phyloP scores from a whole-genome alignment of 2,888 invertebrate genomes.

The Mesochorus sp. region DNA sequence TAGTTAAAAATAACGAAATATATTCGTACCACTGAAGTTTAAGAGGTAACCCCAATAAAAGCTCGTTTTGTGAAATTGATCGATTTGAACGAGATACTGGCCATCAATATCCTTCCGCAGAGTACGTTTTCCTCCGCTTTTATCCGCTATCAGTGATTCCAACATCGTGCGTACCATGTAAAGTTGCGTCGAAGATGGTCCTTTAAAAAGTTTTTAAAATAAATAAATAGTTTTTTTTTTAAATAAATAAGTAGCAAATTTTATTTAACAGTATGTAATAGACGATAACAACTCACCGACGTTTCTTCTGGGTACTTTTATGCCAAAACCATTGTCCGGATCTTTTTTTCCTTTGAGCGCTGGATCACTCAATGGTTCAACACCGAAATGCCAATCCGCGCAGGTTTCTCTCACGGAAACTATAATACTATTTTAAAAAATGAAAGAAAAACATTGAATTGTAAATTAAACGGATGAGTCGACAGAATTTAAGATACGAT shows the following conservation, averaged over 20 bases:
- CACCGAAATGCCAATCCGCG: constrained; percentile 97
- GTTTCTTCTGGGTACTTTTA: constrained; percentile 95
- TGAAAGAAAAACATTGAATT: not conserved
- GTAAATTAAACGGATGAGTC: not conserved
- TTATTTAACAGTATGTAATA: not conserved
- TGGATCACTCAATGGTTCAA: constrained; percentile 96
- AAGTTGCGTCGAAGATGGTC: constrained; percentile 95
- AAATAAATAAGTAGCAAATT: not conserved
- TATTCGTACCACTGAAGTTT: constrained; percentile 91
- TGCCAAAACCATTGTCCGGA: constrained; percentile 94
- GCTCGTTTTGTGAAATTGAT: constrained; percentile 96
- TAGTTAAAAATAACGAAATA: constrained; percentile 6
- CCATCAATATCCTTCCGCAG: constrained; percentile 98
- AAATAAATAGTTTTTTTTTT: constrained; percentile 20
- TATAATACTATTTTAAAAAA: constrained; percentile 88
- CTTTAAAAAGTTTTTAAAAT: constrained; percentile 84
- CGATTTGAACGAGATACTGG: constrained; percentile 95
- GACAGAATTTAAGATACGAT: not conserved
- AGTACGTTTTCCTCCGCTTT: constrained; percentile 97
- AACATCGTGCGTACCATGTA: constrained; percentile 99
- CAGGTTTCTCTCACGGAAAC: constrained; percentile 98
- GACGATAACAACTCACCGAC: constrained; percentile 87
- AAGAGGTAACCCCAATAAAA: constrained; percentile 98
- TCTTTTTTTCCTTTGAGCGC: constrained; percentile 97
- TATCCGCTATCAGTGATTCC: constrained; percentile 98